Evolutionary conservation across 2,113 vertebrate genomes (phyloP).

Genomic region (Benitochromis conjunctus): DNA sequence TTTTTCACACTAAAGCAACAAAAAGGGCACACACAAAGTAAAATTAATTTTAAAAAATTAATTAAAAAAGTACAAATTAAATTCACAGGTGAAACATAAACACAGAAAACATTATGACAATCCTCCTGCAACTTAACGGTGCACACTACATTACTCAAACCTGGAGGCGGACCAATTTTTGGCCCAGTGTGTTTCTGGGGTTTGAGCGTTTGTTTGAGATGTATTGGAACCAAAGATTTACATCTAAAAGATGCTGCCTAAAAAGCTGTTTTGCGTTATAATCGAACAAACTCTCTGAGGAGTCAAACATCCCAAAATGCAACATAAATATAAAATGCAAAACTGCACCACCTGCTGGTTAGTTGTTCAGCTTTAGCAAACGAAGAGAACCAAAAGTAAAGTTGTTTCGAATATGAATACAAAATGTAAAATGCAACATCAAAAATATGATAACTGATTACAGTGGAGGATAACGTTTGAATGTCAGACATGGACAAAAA

Average conservation of each 20-base stretch:
- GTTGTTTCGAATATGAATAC: not conserved
- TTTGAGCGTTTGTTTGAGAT: not conserved
- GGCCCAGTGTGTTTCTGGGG: not conserved
- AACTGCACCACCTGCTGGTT: not conserved
- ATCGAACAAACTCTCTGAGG: not conserved
- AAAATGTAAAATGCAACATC: not conserved
- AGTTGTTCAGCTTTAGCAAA: not conserved
- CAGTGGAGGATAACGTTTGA: not conserved
- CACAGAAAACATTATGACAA: not conserved
- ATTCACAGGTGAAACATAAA: not conserved
- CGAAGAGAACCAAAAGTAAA: not conserved
- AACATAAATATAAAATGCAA: not conserved
- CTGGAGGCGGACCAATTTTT: not conserved
- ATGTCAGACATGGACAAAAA: not conserved
- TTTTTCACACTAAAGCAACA: not conserved
- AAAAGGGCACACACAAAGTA: not conserved
- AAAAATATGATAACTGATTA: not conserved
- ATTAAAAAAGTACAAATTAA: not conserved
- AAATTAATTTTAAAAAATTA: not conserved
- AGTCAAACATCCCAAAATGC: not conserved
- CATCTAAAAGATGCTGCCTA: not conserved
- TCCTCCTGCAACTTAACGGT: not conserved
- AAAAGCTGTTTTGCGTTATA: not conserved
- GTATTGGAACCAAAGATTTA: not conserved
- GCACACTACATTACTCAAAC: not conserved